These are phyloP conservation scores for Antennarius striatus DNA, from an alignment of 2,113 vertebrate genomes.

Conservation along the genomic window DNA sequence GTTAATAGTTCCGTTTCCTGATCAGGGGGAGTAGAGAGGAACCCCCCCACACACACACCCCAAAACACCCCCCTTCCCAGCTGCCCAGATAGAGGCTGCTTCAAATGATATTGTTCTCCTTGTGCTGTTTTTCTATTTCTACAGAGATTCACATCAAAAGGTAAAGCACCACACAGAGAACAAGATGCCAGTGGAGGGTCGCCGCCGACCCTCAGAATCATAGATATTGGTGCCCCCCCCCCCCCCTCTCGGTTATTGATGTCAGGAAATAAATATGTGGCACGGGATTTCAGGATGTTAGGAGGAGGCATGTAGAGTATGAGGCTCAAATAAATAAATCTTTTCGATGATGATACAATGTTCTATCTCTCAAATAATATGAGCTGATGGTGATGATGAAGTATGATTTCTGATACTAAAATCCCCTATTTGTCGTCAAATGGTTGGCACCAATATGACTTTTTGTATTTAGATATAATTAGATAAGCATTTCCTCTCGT, in stretches of 20 bases:
- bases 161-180: conserved; percentile 63
- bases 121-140: conserved; percentile 66
- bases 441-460: conserved; percentile 68
- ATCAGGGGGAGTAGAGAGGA: conserved; percentile 25
- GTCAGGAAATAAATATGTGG: conserved; percentile 75
- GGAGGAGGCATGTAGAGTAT: conserved; percentile 72
- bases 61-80: not conserved
- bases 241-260: conserved; percentile 47
- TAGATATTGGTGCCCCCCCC: conserved; percentile 36
- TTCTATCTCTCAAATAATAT: conserved; percentile 56
- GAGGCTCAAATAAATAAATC: conserved; percentile 71
- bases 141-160: conserved; percentile 68
- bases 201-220: conserved; percentile 53
- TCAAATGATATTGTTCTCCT: conserved; percentile 63
- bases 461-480: conserved; percentile 50
- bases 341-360: conserved; percentile 64
- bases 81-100: conserved; percentile 52
- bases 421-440: conserved; percentile 59
- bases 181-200: conserved; percentile 58
- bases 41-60: not conserved
- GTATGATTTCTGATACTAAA: conserved; percentile 55
- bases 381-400: conserved; percentile 43
- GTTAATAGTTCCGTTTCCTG: conserved; percentile 53
- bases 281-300: conserved; percentile 68
- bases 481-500: conserved; percentile 52